These are phyloP conservation scores for Blomia tropicalis DNA, from an alignment of 2,888 invertebrate species.

Conservation along the genomic window DNA sequence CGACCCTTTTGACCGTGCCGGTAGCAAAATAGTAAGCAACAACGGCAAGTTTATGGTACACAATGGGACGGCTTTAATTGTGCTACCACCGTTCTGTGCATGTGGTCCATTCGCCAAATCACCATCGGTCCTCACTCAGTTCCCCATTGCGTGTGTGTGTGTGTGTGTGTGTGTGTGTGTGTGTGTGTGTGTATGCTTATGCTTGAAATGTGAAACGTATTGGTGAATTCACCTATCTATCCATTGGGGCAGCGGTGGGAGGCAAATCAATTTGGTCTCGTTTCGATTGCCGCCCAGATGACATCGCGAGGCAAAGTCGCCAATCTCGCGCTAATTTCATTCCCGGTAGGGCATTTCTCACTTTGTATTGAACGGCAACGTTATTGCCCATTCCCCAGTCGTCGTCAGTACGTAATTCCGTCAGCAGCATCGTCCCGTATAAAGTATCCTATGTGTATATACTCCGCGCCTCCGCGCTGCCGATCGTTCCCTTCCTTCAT, in stretches of 20 bases:
- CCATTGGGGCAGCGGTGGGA: neutral
- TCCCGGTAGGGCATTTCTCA: slow-evolving; percentile 3
- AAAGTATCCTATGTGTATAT: neutral
- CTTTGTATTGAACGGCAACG: slow-evolving; percentile 4
- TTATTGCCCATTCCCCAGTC: slow-evolving; percentile 11
- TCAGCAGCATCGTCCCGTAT: neutral
- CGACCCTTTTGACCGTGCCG: too few species aligned
- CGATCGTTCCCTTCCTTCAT: neutral
- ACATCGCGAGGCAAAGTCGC: slow-evolving; percentile 4
- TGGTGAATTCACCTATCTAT: neutral
- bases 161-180: too few species aligned
- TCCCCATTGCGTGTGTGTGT: too few species aligned
- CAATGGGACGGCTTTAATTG: too few species aligned
- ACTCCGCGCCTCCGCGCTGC: neutral
- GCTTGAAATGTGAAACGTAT: too few species aligned
- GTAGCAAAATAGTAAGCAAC: too few species aligned
- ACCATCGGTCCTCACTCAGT: too few species aligned
- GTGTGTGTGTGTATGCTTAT: too few species aligned
- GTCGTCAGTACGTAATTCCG: slow-evolving; percentile 19
- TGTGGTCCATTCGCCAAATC: too few species aligned
- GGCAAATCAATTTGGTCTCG: neutral
- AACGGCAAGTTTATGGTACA: too few species aligned
- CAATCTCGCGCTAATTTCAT: slow-evolving; percentile 2
- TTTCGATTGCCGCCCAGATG: neutral
- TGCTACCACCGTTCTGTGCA: too few species aligned